phyloP scores from a whole-genome alignment of 2,113 vertebrate species.

The Cyrtonyx montezumae region DNA sequence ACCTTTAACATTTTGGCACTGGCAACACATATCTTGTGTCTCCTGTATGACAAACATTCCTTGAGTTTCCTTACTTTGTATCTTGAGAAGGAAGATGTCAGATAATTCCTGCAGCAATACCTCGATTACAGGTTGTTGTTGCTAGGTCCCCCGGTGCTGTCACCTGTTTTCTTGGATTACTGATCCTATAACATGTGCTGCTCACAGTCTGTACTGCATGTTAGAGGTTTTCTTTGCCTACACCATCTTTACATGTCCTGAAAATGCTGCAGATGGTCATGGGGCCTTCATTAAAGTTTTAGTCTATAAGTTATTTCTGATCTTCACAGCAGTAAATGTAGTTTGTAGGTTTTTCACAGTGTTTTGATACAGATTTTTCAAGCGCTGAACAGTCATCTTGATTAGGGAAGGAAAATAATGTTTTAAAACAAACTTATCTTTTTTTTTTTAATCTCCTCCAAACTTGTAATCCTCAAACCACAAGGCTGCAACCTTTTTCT shows the following conservation, averaged over 20 bases:
- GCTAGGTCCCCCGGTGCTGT: rapidly evolving
- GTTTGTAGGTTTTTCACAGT: background rate
- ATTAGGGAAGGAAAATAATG: background rate
- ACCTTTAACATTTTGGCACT: background rate
- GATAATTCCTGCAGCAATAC: background rate
- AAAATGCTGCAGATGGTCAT: background rate
- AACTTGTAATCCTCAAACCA: background rate
- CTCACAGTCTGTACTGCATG: background rate
- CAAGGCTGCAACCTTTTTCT: background rate
- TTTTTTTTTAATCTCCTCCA: background rate
- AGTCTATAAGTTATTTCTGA: background rate
- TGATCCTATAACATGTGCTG: background rate
- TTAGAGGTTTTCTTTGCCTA: background rate
- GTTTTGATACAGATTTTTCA: background rate
- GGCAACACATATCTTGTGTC: background rate
- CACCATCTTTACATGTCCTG: background rate
- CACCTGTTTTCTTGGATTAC: background rate
- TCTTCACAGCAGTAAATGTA: background rate
- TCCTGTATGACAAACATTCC: rapidly evolving
- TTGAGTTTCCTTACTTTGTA: background rate
- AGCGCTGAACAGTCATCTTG: rapidly evolving
- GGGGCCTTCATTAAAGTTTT: background rate
- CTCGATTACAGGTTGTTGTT: background rate
- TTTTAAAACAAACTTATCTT: background rate
- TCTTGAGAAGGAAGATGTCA: background rate